These are phyloP conservation scores for Geophilus truncorum DNA, from an alignment of 2,888 invertebrate species.

Conservation along the genomic window DNA sequence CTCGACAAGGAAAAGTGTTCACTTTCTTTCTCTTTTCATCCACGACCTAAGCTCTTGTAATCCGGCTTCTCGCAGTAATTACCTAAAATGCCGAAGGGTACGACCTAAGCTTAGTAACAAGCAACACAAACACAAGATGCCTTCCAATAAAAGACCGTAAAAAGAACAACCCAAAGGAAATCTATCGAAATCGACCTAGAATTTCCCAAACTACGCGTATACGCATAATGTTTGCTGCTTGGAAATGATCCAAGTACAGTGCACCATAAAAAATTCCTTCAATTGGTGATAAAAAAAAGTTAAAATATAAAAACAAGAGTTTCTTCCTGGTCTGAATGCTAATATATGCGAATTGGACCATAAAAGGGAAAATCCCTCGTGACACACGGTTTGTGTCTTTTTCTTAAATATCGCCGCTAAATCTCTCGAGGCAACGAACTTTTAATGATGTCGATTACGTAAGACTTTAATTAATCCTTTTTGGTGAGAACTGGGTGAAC, in stretches of 20 bases:
- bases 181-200: background rate
- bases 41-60: background rate
- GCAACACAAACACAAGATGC: background rate
- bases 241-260: background rate
- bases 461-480: background rate
- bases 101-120: background rate
- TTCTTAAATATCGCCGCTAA: background rate
- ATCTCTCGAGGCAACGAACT: background rate
- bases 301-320: background rate
- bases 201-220: background rate
- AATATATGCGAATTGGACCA: background rate
- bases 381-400: constrained; percentile 2
- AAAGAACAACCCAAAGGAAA: background rate
- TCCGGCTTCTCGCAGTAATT: background rate
- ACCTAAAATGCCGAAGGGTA: background rate
- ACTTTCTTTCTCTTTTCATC: too few species aligned
- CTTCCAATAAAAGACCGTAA: background rate
- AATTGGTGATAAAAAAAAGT: constrained; percentile 2
- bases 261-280: background rate
- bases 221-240: too few species aligned
- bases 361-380: background rate
- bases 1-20: too few species aligned
- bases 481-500: too few species aligned
- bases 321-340: background rate
- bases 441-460: background rate